These are phyloP conservation scores for Anoplolepis gracilipes DNA, from an alignment of 1,140 invertebrate genomes.

Conservation along the genomic window DNA sequence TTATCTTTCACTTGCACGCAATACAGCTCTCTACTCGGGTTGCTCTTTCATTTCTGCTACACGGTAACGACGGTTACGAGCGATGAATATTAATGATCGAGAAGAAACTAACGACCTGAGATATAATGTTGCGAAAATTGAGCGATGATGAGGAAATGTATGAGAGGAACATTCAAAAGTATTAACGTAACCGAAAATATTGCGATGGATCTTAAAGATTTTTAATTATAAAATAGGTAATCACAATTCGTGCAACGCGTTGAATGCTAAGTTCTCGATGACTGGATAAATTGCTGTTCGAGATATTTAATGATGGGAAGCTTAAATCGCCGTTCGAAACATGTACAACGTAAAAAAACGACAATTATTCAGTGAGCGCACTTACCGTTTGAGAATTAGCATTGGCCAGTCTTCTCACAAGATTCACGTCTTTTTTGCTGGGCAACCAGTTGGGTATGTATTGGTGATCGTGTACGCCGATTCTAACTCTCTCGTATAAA, in stretches of 20 bases:
- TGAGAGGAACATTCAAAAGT: not conserved
- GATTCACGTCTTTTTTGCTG: conserved; percentile 78
- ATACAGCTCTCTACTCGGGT: not conserved
- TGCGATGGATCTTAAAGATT: not conserved
- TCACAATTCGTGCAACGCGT: not conserved
- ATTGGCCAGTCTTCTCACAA: conserved; percentile 73
- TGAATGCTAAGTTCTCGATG: conserved; percentile 9
- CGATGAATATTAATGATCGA: conserved; percentile 70
- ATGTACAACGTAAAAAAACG: not conserved
- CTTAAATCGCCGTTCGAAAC: not conserved
- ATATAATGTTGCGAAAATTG: not conserved
- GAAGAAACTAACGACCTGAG: conserved; percentile 39
- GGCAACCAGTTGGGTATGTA: conserved; percentile 85
- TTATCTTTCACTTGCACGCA: conserved; percentile 35
- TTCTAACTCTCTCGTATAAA: conserved; percentile 80
- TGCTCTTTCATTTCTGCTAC: conserved; percentile 56
- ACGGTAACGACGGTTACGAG: conserved; percentile 40
- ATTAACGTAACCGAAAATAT: not conserved
- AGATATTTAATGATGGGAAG: conserved; percentile 5
- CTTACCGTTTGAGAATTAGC: conserved; percentile 77
- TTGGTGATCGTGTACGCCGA: conserved; percentile 82
- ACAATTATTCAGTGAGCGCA: conserved; percentile 29
- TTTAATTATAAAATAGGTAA: not conserved
- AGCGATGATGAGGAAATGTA: not conserved
- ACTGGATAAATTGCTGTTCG: not conserved